These are phyloP conservation scores for Scotopteryx bipunctaria DNA, from an alignment of 2,888 invertebrate species.

Conservation along the genomic window DNA sequence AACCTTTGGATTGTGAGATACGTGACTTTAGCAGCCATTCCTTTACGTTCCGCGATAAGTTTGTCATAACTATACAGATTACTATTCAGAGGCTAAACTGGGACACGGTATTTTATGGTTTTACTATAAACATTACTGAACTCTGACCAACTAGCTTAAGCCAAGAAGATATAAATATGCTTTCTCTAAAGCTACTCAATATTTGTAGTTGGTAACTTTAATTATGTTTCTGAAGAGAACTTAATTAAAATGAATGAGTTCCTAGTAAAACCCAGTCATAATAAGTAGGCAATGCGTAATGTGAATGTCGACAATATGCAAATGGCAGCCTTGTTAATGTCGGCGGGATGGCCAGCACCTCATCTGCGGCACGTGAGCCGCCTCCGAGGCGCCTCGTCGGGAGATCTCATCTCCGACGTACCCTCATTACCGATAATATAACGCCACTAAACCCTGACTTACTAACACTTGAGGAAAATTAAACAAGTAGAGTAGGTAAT, in stretches of 20 bases:
- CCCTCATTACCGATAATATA: constrained; percentile 7
- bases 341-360: constrained; percentile 13
- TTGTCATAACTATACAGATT: background rate
- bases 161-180: no score
- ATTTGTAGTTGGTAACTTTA: no score
- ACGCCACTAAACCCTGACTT: background rate
- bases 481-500: no score
- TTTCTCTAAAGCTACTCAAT: no score
- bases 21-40: constrained; percentile 14
- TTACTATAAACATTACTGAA: no score
- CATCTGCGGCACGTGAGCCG: constrained; percentile 9
- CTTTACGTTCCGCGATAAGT: constrained; percentile 14
- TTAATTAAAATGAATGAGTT: no score
- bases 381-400: constrained; percentile 16
- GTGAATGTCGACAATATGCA: constrained; percentile 5
- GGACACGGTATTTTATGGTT: background rate
- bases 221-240: background rate
- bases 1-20: constrained; percentile 1
- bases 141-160: no score
- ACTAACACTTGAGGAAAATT: background rate
- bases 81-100: background rate
- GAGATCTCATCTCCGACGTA: constrained; percentile 13
- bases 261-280: background rate
- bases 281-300: background rate
- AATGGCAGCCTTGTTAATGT: constrained; percentile 13